Evolutionary conservation across 37 sponge, comb jelly and placozoan genomes (phyloP), one percentile per base, ranked within the genome.

Genomic region (Halisarca cf. caerulea): DNA sequence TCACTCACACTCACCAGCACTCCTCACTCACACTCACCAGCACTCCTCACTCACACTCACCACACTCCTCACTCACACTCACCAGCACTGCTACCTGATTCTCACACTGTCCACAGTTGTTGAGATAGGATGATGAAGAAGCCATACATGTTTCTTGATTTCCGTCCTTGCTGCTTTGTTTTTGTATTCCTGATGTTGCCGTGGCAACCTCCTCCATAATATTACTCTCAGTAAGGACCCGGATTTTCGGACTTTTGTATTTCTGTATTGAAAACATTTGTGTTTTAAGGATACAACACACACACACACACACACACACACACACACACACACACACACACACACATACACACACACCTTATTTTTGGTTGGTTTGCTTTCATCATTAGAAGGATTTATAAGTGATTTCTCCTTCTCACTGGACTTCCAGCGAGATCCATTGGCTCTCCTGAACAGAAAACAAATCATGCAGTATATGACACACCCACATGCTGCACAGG

Each of bases 51-150:
- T n/a, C n/a, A n/a, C n/a, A n/a, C n/a, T n/a, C n/a, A n/a, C n/a
- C n/a, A n/a, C n/a, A n/a, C n/a, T n/a, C n/a, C n/a, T n/a, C 2
- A 54, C 3, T 33, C 60, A 80, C 8, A 5, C 85, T 81, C 58
- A 90, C 86, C 83, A 90, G 44, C 25, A 79, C 45, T 18, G 90
- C 87, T 55, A 39, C 28, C 28, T 41, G 28, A 23, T 86, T 69
- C n/a, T 86, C 86, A 77, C 90, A 90, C 80, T 90, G 86, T 0
- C 87, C 86, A 83, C 90, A 90, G 27, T 38, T 59, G 2, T 35
- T 34, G 0, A 75, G 58, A 7, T 20, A 3, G 30, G 42, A 25
- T 5, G 41, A 21, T 6, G 45, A 23, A 37, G 9, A 32, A 25
- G 78, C 41, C 21, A 17, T 7, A 27, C 9, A 59, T 21, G 68